Conservation (phyloP, 2,888 invertebrate species). For the Orthonychiurus folsomi region DNA sequence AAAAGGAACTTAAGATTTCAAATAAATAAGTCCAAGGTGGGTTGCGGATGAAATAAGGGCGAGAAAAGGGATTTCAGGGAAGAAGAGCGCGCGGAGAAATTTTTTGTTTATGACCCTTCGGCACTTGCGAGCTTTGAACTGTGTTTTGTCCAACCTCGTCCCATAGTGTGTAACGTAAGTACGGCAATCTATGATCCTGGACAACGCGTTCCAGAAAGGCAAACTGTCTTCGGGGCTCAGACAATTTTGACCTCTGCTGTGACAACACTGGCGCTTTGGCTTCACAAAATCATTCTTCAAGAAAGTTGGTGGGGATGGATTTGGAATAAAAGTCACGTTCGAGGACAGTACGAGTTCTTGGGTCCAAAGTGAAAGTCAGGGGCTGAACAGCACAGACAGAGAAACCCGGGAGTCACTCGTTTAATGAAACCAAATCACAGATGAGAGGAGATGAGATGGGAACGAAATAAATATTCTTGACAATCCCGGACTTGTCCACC, state of each 20-base stretch:
- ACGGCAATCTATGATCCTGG: neutral
- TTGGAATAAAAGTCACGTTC: neutral
- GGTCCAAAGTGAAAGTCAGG: neutral
- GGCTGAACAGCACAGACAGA: neutral
- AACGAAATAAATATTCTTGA: neutral
- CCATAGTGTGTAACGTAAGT: too few species aligned
- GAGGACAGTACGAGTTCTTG: neutral
- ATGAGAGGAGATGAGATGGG: neutral
- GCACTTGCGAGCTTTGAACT: too few species aligned
- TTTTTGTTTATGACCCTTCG: too few species aligned
- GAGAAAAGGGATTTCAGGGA: neutral
- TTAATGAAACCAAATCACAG: neutral
- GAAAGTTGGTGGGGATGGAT: neutral
- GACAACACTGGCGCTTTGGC: neutral
- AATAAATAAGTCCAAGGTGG: neutral
- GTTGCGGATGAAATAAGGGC: neutral
- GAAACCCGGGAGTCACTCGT: neutral
- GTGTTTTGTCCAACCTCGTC: too few species aligned
- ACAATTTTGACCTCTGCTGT: neutral
- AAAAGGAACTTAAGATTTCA: constrained; percentile 1
- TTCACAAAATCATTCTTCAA: neutral
- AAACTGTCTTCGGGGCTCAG: neutral
- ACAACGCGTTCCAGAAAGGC: too few species aligned
- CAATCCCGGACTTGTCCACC: too few species aligned
- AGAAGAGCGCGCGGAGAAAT: neutral